Conservation (phyloP, 2,113 vertebrate genomes). For the Oplegnathus fasciatus region DNA sequence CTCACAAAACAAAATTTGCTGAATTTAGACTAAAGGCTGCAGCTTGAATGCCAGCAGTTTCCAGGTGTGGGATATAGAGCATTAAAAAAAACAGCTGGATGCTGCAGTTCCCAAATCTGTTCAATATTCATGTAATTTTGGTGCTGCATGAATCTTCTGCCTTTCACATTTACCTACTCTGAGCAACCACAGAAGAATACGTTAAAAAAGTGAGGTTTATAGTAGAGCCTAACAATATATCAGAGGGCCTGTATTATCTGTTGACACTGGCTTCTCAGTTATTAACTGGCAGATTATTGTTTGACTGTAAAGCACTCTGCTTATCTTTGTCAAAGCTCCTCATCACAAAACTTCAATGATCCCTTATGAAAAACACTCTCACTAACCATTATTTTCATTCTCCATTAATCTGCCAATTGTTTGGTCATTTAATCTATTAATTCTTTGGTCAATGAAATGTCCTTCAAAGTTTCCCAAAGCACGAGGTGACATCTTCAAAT, state of each 20-base stretch:
- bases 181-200: not conserved
- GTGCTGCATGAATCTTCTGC: not conserved
- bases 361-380: not conserved
- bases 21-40: not conserved
- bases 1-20: not conserved
- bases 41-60: constrained; percentile 2
- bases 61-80: not conserved
- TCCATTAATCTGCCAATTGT: not conserved
- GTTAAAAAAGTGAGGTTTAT: not conserved
- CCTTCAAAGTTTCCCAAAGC: not conserved
- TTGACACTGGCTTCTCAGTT: not conserved
- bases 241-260: not conserved
- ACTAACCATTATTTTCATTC: not conserved
- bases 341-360: not conserved
- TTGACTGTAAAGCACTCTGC: not conserved
- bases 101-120: not conserved
- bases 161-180: not conserved
- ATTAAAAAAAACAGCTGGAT: constrained; percentile 9
- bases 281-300: not conserved
- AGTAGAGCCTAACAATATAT: not conserved
- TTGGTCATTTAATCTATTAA: not conserved
- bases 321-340: not conserved
- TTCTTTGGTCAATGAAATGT: not conserved
- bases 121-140: not conserved
- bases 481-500: too few species aligned